Evolutionary conservation across 1,140 invertebrate species (phyloP), one percentile per base, ranked within the genome.

Genomic region (Drosophila kohkoa): DNA sequence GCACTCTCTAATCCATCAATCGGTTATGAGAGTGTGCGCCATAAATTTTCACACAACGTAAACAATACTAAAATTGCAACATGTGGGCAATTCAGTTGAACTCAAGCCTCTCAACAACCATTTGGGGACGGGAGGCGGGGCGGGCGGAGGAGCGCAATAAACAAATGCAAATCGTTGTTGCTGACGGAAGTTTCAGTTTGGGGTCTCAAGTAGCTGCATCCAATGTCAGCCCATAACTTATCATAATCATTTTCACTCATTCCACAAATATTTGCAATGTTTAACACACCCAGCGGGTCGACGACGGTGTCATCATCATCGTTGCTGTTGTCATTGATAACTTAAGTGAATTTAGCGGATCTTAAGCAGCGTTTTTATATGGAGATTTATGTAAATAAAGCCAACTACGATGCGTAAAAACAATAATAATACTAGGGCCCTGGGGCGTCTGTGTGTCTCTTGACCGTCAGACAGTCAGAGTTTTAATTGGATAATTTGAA

Each of bases 21-120:
- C 52, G 64, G 48, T 78, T 87, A 78, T 88, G 85, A 77, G 83
- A 64, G 64, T 81, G 80, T 83, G 80, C 66, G 76, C 75, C 73
- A 82, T 87, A 87, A 87, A 89, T 87, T 88, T 77, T 68, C 65
- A 66, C 69, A 73, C 79, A 74, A 64, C 65, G 77, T 87, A 87
- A 87, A 87, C 85, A 87, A 88, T 73, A 88, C 89, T 83, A 75
- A 87, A 88, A 79, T 81, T 87, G 83, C 85, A 87, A 66, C 80
- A 89, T 88, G 83, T 87, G 80, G 68, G 72, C 72, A 79, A 73
- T 43, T 59, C 48, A 66, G 13, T 2, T 52, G 46, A 49, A 38
- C 46, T 13, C 35, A 43, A 58, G 11, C 55, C 55, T 6, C 59
- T 49, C 13, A 35, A 30, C 48, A 20, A 20, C 20, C 41, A 57